Percentiles rank a stretch among this genome's conserved stretches.
Conservation (phyloP, 2,797 vertebrate species). For the Pangasius macronema region DNA sequence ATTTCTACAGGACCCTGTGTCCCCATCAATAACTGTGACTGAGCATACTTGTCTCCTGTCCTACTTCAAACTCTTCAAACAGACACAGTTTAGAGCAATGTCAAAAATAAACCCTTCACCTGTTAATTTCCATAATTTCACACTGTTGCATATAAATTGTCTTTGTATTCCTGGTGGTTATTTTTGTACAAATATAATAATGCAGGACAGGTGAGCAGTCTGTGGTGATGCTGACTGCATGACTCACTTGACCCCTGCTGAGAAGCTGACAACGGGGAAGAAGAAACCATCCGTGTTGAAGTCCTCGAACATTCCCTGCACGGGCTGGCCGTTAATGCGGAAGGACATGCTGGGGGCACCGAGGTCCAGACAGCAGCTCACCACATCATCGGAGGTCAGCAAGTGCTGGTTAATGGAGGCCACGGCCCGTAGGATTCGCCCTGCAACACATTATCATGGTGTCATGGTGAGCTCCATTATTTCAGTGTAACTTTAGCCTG, state of each 20-base stretch:
- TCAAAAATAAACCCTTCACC: not conserved
- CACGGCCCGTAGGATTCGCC: slow-evolving; percentile 90
- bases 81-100: not conserved
- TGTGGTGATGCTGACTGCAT: not conserved
- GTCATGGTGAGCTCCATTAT: not conserved
- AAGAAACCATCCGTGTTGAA: slow-evolving; percentile 95
- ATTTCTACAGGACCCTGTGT: slow-evolving; percentile 6
- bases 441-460: slow-evolving; percentile 64
- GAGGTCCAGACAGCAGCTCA: slow-evolving; percentile 97
- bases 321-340: slow-evolving; percentile 97
- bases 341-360: slow-evolving; percentile 98
- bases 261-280: slow-evolving; percentile 97
- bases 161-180: not conserved
- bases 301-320: slow-evolving; percentile 99
- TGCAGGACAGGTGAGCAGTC: not conserved
- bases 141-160: slow-evolving; percentile 13
- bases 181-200: slow-evolving; percentile 31
- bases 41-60: slow-evolving; percentile 5
- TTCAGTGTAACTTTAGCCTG: not conserved
- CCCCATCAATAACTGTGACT: slow-evolving; percentile 26
- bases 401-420: slow-evolving; percentile 97
- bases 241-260: slow-evolving; percentile 97
- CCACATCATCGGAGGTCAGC: slow-evolving; percentile 92
- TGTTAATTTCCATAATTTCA: slow-evolving; percentile 22
- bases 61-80: not conserved